Percentiles rank a stretch among this genome's conserved stretches.
These are phyloP conservation scores for Aphaenogaster floridana DNA, from an alignment of 1,140 invertebrate species.

Conservation along the genomic window DNA sequence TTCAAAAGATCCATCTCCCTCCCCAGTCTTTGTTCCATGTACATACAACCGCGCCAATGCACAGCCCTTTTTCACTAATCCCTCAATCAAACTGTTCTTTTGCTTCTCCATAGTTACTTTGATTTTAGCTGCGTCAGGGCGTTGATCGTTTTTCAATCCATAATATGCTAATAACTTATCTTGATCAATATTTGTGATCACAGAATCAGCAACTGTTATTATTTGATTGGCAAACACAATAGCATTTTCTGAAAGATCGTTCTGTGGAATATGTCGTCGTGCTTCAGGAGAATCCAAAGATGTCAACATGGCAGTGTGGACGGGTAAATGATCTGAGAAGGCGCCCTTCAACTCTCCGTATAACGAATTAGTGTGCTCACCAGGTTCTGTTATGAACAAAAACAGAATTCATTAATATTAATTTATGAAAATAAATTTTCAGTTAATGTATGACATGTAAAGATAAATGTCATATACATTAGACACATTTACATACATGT, in stretches of 20 bases:
- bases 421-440: constrained; percentile 26
- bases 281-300: constrained; percentile 89
- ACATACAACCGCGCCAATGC: constrained; percentile 90
- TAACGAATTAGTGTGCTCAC: constrained; percentile 90
- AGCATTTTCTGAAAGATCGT: constrained; percentile 86
- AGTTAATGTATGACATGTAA: background rate
- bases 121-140: constrained; percentile 92
- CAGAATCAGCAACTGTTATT: constrained; percentile 89
- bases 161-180: constrained; percentile 92
- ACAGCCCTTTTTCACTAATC: constrained; percentile 91
- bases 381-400: constrained; percentile 80
- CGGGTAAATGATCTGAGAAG: constrained; percentile 91
- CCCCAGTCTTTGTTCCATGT: constrained; percentile 80
- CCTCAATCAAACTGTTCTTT: constrained; percentile 92
- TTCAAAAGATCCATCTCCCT: constrained; percentile 81
- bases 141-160: constrained; percentile 93
- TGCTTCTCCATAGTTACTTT: constrained; percentile 95
- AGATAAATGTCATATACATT: constrained; percentile 35
- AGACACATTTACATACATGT: background rate
- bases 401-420: constrained; percentile 22
- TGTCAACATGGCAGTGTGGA: constrained; percentile 93
- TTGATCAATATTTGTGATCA: constrained; percentile 92
- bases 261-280: constrained; percentile 86
- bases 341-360: constrained; percentile 92
- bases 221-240: constrained; percentile 88